These are phyloP conservation scores for Bombyx huttoni DNA, from an alignment of 2,888 invertebrate species.

Conservation along the genomic window DNA sequence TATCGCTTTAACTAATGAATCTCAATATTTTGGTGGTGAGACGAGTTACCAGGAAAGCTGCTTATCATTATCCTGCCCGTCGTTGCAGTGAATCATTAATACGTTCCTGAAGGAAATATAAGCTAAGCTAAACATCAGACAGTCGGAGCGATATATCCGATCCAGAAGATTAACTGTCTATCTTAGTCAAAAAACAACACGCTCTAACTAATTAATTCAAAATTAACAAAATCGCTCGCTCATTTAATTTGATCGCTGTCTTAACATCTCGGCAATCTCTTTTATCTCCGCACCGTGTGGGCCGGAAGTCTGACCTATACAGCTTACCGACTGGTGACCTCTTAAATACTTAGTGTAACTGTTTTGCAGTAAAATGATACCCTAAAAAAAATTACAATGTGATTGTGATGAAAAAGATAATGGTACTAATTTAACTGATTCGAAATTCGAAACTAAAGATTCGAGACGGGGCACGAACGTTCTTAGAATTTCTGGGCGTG, in stretches of 20 bases:
- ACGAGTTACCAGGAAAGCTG: no score
- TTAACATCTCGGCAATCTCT: not conserved
- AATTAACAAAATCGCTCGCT: constrained; percentile 3
- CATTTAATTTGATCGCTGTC: constrained; percentile 1
- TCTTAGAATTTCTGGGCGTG: no score
- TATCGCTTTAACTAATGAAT: no score
- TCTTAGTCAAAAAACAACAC: not conserved
- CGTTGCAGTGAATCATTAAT: no score
- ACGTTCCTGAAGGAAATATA: no score
- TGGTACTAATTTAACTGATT: no score
- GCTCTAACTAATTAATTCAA: not conserved
- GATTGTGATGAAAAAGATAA: no score
- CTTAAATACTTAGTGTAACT: not conserved
- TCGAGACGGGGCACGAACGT: no score
- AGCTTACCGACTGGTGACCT: not conserved
- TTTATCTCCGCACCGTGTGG: not conserved
- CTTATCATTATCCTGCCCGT: no score
- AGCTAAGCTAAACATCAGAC: no score
- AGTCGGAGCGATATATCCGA: not conserved
- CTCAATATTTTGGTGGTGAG: no score
- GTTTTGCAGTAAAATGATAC: constrained; percentile 5
- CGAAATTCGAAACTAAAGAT: no score
- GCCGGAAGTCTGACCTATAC: not conserved
- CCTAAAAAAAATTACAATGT: not conserved
- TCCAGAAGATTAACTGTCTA: not conserved